Evolutionary conservation across 2,888 invertebrate species (phyloP).

Genomic region (Drosophila ezoana): DNA sequence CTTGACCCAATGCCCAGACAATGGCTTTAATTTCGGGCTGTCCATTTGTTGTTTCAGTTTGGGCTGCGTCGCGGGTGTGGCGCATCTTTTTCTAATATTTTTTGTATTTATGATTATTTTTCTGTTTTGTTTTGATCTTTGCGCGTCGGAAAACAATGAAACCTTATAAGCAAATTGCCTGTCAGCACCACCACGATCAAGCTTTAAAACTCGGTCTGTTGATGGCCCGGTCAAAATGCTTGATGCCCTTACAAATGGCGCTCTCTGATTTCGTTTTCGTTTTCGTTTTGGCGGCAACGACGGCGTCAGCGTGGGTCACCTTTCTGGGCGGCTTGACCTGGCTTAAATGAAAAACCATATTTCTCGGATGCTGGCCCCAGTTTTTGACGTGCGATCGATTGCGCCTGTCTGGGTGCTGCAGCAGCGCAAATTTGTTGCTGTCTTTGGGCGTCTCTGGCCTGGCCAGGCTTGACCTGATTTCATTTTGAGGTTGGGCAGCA

Average conservation of each 20-base stretch:
- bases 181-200: slow-evolving; percentile 58
- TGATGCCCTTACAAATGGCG: slow-evolving; percentile 73
- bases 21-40: slow-evolving; percentile 73
- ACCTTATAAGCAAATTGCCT: slow-evolving; percentile 72
- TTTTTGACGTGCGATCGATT: slow-evolving; percentile 78
- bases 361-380: slow-evolving; percentile 74
- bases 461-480: slow-evolving; percentile 64
- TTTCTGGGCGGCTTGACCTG: slow-evolving; percentile 77
- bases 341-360: slow-evolving; percentile 80
- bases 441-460: slow-evolving; percentile 48
- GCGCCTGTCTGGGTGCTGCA: slow-evolving; percentile 70
- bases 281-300: slow-evolving; percentile 54
- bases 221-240: slow-evolving; percentile 70
- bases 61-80: slow-evolving; percentile 68
- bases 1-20: slow-evolving; percentile 76
- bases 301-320: slow-evolving; percentile 53
- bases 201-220: slow-evolving; percentile 39
- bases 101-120: slow-evolving; percentile 37
- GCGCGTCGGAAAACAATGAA: slow-evolving; percentile 67
- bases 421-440: slow-evolving; percentile 71
- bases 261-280: slow-evolving; percentile 65
- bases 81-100: slow-evolving; percentile 68
- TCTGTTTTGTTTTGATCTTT: slow-evolving; percentile 67
- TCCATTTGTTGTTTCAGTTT: slow-evolving; percentile 60
- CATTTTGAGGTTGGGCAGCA: slow-evolving; percentile 73